Evolutionary conservation across 2,888 invertebrate species (phyloP).

Genomic region (Anagyrus pseudococci): DNA sequence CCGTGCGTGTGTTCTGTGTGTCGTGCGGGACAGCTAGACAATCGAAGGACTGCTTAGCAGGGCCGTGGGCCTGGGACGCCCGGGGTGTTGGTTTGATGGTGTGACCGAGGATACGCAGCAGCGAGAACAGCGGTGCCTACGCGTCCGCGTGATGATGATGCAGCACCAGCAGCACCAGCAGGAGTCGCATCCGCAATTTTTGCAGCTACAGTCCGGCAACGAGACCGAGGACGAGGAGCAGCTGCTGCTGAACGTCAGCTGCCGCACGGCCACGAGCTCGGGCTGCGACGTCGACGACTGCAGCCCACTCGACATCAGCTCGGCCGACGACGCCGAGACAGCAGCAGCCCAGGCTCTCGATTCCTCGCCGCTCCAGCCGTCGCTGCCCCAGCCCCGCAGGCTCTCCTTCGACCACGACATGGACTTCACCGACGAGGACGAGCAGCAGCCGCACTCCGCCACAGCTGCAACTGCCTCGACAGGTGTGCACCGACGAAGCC

Average conservation of each 20-base stretch:
- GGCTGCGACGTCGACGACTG: slow-evolving; percentile 70
- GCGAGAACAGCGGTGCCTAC: too few species aligned
- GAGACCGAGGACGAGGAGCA: slow-evolving; percentile 60
- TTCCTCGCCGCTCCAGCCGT: neutral
- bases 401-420: slow-evolving; percentile 66
- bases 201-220: slow-evolving; percentile 52
- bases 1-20: too few species aligned
- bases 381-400: slow-evolving; percentile 66
- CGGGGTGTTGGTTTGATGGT: too few species aligned
- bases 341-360: neutral
- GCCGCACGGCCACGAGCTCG: slow-evolving; percentile 61
- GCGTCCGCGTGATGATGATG: neutral
- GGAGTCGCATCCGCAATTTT: slow-evolving; percentile 8
- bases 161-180: slow-evolving; percentile 1
- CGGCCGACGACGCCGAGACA: slow-evolving; percentile 65
- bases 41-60: too few species aligned
- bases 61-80: too few species aligned
- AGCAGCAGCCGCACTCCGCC: slow-evolving; percentile 57
- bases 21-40: too few species aligned
- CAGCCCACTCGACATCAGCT: slow-evolving; percentile 65
- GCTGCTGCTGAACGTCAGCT: slow-evolving; percentile 67
- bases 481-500: too few species aligned
- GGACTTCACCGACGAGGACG: slow-evolving; percentile 55
- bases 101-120: too few species aligned
- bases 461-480: neutral